Conservation (phyloP, 2,797 vertebrate genomes). For the Danio choprae region DNA sequence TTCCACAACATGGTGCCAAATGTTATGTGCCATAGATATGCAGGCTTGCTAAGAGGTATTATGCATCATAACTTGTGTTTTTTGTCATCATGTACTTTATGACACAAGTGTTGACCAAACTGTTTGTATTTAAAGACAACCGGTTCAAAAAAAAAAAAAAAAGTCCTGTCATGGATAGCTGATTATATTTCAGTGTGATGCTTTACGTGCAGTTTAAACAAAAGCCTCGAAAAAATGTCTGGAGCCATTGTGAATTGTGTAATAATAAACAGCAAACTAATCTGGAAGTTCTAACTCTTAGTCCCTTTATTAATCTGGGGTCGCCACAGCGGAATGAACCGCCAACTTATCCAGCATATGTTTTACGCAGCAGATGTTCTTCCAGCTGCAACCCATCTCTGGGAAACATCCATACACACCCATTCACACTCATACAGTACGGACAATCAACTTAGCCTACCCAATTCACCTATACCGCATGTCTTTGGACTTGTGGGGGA, state of each 20-base stretch:
- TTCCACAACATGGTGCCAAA: constrained; percentile 12
- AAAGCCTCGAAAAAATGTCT: constrained; percentile 76
- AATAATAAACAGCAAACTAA: constrained; percentile 73
- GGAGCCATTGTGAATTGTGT: constrained; percentile 75
- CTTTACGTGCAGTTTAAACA: constrained; percentile 75
- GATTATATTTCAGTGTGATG: constrained; percentile 69
- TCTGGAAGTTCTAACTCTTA: constrained; percentile 1
- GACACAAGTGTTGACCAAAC: constrained; percentile 69
- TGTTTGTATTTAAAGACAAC: constrained; percentile 65
- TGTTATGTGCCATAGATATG: constrained; percentile 27
- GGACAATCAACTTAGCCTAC: no score
- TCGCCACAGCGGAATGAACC: no score
- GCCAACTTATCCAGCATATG: no score
- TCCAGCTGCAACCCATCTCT: no score
- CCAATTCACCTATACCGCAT: no score
- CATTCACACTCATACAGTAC: no score
- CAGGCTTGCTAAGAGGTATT: constrained; percentile 65
- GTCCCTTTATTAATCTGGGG: no score
- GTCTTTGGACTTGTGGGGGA: no score
- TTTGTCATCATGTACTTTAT: constrained; percentile 20
- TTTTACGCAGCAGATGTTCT: no score
- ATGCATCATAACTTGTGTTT: constrained; percentile 69
- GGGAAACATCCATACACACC: no score
- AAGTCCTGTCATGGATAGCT: constrained; percentile 64
- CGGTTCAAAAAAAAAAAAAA: constrained; percentile 41